phyloP scores from a whole-genome alignment of 2,797 vertebrate genomes.

The Clarias laeviceps region DNA sequence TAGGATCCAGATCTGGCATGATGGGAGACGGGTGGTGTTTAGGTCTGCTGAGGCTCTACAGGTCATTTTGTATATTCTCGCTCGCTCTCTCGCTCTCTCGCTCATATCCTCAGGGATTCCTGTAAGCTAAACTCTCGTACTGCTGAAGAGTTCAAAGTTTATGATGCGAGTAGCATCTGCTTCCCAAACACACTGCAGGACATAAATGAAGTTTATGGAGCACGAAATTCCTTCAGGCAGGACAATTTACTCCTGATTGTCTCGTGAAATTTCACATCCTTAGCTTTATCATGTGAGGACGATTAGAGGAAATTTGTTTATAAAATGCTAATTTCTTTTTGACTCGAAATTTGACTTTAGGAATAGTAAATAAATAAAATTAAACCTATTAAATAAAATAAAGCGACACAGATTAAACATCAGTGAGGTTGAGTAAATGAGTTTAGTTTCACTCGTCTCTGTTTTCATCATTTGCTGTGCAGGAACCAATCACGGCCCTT shows the following conservation, averaged over 20 bases:
- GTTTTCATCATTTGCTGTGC: background rate
- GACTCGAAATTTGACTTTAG: background rate
- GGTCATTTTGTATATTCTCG: background rate
- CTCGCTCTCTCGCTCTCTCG: background rate
- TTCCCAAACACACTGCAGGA: slow-evolving; percentile 57
- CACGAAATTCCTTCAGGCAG: slow-evolving; percentile 19
- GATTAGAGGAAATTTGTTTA: background rate
- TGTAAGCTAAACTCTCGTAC: slow-evolving; percentile 3
- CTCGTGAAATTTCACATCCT: background rate
- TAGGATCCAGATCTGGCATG: background rate
- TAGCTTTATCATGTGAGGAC: background rate
- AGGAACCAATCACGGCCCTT: background rate
- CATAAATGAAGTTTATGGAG: slow-evolving; percentile 20
- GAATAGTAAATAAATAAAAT: background rate
- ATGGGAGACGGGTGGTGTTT: background rate
- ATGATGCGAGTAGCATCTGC: slow-evolving; percentile 55
- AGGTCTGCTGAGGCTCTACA: background rate
- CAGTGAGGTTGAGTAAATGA: background rate
- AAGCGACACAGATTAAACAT: background rate
- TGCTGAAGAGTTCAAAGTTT: slow-evolving; percentile 57
- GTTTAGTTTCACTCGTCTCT: background rate
- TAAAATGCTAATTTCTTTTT: slow-evolving; percentile 1
- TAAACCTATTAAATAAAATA: background rate
- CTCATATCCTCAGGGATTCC: slow-evolving; percentile 34
- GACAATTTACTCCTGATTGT: slow-evolving; percentile 1